Evolutionary conservation across 2,113 vertebrate genomes (phyloP), one percentile per base, ranked within the genome.

Genomic region (Saccopteryx bilineata): DNA sequence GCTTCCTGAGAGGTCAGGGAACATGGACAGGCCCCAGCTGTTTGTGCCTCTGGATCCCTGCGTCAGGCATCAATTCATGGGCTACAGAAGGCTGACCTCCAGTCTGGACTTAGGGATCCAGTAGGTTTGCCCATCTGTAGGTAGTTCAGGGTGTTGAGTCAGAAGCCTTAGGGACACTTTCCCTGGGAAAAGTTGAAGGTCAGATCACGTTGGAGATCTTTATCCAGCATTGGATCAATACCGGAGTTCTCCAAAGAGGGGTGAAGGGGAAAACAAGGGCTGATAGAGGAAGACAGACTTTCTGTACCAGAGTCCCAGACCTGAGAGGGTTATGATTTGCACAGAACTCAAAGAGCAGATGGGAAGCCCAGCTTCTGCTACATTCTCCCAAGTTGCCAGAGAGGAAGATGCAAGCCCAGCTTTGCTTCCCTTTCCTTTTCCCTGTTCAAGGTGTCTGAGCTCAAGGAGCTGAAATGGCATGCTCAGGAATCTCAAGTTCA

Each of bases 401-500:
- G 23, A 46, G 48, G 66, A 65, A 69, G 39, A 84, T 2, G 46
- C 7, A 21, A 14, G 13, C 23, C 2, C 46, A 9, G 46, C 14
- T 58, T 58, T 10, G 6, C 63, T 58, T 58, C n/a, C 21, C 19
- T 58, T 71, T 33, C 24, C 33, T 87, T 52, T 28, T 6, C 26
- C 18, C 75, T 11, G 2, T 9, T 28, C 52, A 18, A 52, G 39
- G 28, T 50, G 33, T 54, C 33, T 24, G 58, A 91, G 18, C 28
- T 74, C 33, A 65, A 61, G 11, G 17, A 81, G 23, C 71, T 75
- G 58, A 91, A 92, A 84, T 33, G 10, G 12, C 10, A 26, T 60
- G 31, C 19, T 65, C 21, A 65, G 33, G 33, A 85, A 61, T 72
- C 80, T 96, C 80, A 79, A 83, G 68, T 61, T 90, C 87, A 60